These are phyloP conservation scores for Ichneumoninae sp. DNA, from an alignment of 2,888 invertebrate species.

Conservation along the genomic window DNA sequence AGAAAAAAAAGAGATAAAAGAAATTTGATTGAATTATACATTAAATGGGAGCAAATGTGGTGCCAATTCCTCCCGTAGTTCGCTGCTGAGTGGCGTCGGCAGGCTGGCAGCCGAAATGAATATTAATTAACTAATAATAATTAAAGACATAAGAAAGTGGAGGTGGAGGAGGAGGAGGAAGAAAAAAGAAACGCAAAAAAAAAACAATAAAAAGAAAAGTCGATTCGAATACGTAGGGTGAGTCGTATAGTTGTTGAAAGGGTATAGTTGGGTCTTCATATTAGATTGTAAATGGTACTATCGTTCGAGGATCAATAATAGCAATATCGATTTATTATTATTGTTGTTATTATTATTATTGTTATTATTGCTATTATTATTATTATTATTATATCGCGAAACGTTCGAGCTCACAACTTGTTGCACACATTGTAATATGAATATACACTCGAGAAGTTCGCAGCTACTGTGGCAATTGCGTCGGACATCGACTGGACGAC, in stretches of 20 bases:
- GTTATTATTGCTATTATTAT: too few species aligned
- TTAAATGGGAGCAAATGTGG: conserved; percentile 83
- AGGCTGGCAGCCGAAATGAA: conserved; percentile 64
- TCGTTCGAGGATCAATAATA: conserved; percentile 71
- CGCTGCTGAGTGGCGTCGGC: conserved; percentile 72
- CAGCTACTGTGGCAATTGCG: conserved; percentile 6
- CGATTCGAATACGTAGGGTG: conserved; percentile 66
- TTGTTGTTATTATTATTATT: conserved; percentile 2
- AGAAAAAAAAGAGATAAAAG: conserved; percentile 58
- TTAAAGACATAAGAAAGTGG: conserved; percentile 66
- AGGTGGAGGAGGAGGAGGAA: conserved; percentile 76
- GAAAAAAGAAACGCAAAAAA: conserved; percentile 31
- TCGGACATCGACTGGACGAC: too few species aligned
- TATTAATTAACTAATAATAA: conserved; percentile 66
- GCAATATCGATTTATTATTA: conserved; percentile 69
- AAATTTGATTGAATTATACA: conserved; percentile 59
- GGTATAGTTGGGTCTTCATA: conserved; percentile 82
- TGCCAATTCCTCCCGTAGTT: conserved; percentile 83
- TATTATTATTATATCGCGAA: conserved; percentile 15
- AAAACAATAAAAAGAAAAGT: conserved; percentile 12
- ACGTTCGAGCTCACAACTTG: conserved; percentile 54
- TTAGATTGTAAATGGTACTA: conserved; percentile 75
- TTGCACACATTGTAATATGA: conserved; percentile 46
- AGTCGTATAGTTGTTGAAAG: conserved; percentile 80
- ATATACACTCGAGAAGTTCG: not conserved